Base-by-base conservation (phyloP, 1,140 invertebrate genomes). In the Trialeurodes vaporariorum region DNA sequence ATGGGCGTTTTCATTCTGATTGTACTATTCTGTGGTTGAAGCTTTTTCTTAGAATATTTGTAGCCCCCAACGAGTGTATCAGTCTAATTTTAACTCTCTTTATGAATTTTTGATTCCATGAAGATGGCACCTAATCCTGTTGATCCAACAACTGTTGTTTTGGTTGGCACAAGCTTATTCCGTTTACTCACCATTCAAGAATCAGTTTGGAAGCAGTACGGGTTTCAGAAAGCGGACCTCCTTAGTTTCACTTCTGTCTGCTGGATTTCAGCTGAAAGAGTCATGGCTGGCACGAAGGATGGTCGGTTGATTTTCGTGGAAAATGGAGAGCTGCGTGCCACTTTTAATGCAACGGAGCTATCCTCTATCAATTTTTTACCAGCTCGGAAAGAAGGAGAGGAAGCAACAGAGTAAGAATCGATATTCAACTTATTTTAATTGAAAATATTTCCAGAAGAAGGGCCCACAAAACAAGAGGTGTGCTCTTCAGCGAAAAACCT, bases 131-230 rank as follows among this genome's bases (percentile, higher is more conserved):
- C 86, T 68, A 92, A 92, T 79, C 91, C 91, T 5, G 79, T 82
- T 49, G 92, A 95, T 73, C 81, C 83, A 23, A 88, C 87, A 12
- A 83, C 91, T 61, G 76, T 92, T 1, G 88, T 87, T 59, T 79
- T 92, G 11, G 84, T 88, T 59, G 92, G 92, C 13, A 81, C 83
- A 26, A 84, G 84, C 21, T 83, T 86, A 0, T 89, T 93, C 73
- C 85, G 88, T 72, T 85, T 92, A 65, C 83, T 92, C 74, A 88
- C 87, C 27, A 86, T 88, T 34, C 84, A 85, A n/a, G 92, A 94
- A 75, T 87, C 84, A 0, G 83, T 87, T 2, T 88, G 93, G 84
- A 83, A 90, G 34, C 88, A 90, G 64, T 92, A 88, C 77, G 89
- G 90, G 23, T 92, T 89, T 78, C 84, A 86, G 67, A 93, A 92